phyloP scores from a whole-genome alignment of 2,888 invertebrate species.

The Linnaemya vulpina region DNA sequence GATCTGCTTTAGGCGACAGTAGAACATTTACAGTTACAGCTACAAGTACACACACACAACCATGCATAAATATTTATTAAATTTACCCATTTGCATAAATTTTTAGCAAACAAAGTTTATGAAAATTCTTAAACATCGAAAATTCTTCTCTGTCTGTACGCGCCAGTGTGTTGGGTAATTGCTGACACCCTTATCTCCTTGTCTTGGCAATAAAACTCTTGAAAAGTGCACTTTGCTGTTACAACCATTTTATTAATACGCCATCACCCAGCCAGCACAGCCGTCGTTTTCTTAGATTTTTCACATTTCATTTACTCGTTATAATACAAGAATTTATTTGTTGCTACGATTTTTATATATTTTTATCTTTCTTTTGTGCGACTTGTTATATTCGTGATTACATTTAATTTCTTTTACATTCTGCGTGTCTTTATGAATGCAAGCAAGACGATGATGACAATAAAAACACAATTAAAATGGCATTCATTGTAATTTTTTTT shows the following conservation, averaged over 20 bases:
- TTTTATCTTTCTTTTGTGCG: constrained; percentile 26
- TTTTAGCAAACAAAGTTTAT: not conserved
- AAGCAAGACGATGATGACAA: constrained; percentile 64
- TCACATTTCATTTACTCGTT: constrained; percentile 25
- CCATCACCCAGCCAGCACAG: not conserved
- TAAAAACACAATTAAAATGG: constrained; percentile 71
- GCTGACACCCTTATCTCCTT: not conserved
- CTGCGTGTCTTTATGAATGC: constrained; percentile 49
- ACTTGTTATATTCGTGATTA: constrained; percentile 39
- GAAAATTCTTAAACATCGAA: not conserved
- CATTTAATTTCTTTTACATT: constrained; percentile 49
- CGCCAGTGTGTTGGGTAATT: not conserved
- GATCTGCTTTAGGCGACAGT: not conserved
- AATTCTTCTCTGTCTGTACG: no score
- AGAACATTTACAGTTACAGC: not conserved
- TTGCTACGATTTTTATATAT: constrained; percentile 6
- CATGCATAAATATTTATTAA: not conserved
- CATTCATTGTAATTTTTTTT: constrained; percentile 62
- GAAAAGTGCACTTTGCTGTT: constrained; percentile 47
- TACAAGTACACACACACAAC: not conserved
- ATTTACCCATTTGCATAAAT: constrained; percentile 12
- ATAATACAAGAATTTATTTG: constrained; percentile 1
- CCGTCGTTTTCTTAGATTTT: constrained; percentile 22
- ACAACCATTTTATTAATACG: constrained; percentile 32
- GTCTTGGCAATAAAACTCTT: constrained; percentile 27